Evolutionary conservation across 2,113 vertebrate genomes (phyloP), one percentile per base, ranked within the genome.

Genomic region (Cochlearius cochlearius): DNA sequence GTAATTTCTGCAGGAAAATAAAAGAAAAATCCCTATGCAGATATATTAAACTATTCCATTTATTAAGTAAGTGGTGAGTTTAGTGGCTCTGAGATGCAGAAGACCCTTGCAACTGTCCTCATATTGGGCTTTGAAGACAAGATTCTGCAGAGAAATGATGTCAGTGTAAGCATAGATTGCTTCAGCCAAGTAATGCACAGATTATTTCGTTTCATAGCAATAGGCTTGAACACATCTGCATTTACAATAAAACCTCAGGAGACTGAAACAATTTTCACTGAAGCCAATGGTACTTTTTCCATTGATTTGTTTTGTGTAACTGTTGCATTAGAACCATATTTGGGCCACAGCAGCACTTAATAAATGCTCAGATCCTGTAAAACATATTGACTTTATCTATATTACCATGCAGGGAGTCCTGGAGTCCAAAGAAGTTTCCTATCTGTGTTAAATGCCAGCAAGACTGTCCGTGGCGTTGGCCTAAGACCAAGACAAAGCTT

Each of bases 281-380:
- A 92, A 90, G 68, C 39, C 90, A 88, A 11, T 43, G 26, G n/a
- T 59, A 69, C 36, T 77, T 92, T 83, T 68, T n/a, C 11, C 41
- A 77, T 58, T 82, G 85, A 83, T 77, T 88, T 67, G 20, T 79
- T 81, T 93, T 91, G 36, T 91, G 93, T 93, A 92, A 67, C 38
- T 92, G 47, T 56, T 63, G 23, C 30, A 43, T 90, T 83, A 78
- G 56, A 90, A 76, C 18, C 19, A 16, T 93, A 81, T 73, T 90
- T 93, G 85, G 53, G n/a, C 29, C 67, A 83, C 62, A 90, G 18
- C 10, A 94, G 67, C 66, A 86, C 55, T 92, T 76, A 86, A 77
- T 96, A 96, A 95, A 41, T 86, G 53, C 30, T 85, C 49, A 86
- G 81, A 93, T 92, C 19, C 32, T 88, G 74, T 86, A 75, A 93